Evolutionary conservation across 2,888 invertebrate species (phyloP).

Genomic region (Cacoxenus indagator): DNA sequence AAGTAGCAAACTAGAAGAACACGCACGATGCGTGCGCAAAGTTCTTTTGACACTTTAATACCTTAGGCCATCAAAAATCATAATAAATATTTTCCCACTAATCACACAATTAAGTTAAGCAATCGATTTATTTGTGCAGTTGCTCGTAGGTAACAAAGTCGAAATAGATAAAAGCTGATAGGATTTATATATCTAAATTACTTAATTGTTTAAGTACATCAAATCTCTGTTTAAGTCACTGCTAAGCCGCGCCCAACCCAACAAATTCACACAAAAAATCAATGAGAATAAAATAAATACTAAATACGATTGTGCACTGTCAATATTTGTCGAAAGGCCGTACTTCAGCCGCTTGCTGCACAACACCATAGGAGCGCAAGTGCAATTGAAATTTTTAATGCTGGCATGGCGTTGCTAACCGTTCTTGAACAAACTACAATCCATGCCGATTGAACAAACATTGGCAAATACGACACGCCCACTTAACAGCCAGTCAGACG

Average conservation of each 20-base stretch:
- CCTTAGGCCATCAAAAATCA: no score
- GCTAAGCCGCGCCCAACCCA: not conserved
- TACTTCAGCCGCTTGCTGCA: not conserved
- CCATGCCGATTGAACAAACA: not conserved
- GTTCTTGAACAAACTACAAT: not conserved
- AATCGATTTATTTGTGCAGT: no score
- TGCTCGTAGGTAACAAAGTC: no score
- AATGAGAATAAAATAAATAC: not conserved
- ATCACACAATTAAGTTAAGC: no score
- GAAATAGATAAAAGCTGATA: no score
- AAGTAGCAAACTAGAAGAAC: no score
- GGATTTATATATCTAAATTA: no score
- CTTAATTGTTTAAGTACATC: not conserved
- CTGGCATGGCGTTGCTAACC: not conserved
- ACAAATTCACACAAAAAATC: not conserved
- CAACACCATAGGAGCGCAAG: no score
- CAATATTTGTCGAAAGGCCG: not conserved
- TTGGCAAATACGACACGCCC: not conserved
- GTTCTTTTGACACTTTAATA: no score
- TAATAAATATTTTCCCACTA: no score
- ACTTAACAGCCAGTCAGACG: not conserved
- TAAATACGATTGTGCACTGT: not conserved
- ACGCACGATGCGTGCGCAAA: no score
- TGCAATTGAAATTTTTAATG: not conserved
- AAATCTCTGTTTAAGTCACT: not conserved